Conservation (phyloP, 2,113 vertebrate genomes). For the Naja naja region DNA sequence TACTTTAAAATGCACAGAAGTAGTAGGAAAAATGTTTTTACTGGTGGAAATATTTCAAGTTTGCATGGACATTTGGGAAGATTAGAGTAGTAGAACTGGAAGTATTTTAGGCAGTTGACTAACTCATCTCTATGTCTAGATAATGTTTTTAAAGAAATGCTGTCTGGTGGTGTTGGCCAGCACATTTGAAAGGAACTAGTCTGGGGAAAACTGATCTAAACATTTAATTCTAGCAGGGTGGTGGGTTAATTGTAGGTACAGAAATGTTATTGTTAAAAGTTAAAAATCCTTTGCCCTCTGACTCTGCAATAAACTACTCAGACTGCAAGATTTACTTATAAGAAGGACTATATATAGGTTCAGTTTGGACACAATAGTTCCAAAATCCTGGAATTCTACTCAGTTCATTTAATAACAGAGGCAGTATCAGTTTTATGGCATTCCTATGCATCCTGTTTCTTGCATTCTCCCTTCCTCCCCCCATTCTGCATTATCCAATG, state of each 20-base stretch:
- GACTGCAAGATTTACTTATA: background rate
- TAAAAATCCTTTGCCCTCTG: background rate
- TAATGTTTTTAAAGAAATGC: too few species aligned
- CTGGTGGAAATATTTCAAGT: background rate
- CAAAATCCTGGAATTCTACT: background rate
- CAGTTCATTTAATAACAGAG: background rate
- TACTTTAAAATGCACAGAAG: background rate
- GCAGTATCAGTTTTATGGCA: background rate
- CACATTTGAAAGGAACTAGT: background rate
- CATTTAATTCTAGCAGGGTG: background rate
- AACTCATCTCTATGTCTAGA: background rate
- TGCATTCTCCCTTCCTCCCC: background rate
- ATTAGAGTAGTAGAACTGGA: background rate
- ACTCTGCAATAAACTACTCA: background rate
- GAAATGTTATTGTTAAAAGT: background rate
- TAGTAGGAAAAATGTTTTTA: background rate
- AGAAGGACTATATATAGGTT: background rate
- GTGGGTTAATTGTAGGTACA: background rate
- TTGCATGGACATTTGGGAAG: background rate
- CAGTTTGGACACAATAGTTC: background rate
- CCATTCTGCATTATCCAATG: background rate
- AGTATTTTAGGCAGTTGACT: background rate
- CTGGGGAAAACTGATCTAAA: background rate
- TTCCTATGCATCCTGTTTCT: background rate
- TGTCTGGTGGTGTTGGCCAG: background rate